Conservation (phyloP, 2,888 invertebrate species). For the Volucella inanis region DNA sequence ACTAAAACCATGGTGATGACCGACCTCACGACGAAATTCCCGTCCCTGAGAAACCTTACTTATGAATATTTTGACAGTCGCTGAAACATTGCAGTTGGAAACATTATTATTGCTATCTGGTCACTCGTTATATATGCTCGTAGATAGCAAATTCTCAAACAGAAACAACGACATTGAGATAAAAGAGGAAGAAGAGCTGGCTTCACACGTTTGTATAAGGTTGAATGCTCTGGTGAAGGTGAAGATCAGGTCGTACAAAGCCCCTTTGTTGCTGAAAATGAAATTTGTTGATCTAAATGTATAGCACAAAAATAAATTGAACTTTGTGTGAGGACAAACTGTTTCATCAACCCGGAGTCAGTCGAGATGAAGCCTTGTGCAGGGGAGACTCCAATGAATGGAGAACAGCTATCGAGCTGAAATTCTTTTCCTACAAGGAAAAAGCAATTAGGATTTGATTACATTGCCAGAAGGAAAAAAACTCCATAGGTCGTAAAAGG, state of each 20-base stretch:
- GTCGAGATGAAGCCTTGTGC: constrained; percentile 11
- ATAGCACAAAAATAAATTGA: constrained; percentile 15
- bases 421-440: constrained; percentile 20
- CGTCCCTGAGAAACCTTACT: no score
- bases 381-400: background rate
- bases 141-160: background rate
- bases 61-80: no score
- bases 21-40: no score
- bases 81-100: no score
- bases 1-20: no score
- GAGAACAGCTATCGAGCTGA: constrained; percentile 6
- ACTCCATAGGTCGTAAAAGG: background rate
- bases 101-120: no score
- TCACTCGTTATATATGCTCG: no score
- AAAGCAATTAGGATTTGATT: constrained; percentile 8
- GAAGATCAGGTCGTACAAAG: background rate
- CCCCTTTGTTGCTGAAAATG: constrained; percentile 1
- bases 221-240: constrained; percentile 3
- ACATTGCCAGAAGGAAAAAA: background rate
- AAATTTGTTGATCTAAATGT: constrained; percentile 10
- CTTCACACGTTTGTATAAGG: background rate
- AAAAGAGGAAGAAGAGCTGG: background rate
- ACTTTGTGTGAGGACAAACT: background rate
- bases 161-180: background rate
- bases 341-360: background rate